phyloP scores from a whole-genome alignment of 2,113 vertebrate species.

The Gallinago media region DNA sequence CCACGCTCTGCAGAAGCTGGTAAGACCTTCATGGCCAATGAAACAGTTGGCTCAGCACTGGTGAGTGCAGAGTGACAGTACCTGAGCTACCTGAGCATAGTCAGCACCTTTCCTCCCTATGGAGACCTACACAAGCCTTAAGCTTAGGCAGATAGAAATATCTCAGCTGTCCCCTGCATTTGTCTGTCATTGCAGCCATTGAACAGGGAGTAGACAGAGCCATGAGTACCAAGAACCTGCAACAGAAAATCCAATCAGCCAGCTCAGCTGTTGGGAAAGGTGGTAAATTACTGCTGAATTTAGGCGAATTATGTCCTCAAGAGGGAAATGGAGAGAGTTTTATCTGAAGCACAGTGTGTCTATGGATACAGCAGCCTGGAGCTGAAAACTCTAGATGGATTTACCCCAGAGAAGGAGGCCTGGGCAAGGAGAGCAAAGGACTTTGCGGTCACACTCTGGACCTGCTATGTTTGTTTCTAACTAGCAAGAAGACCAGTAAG shows the following conservation, averaged over 20 bases:
- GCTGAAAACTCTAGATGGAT: neutral
- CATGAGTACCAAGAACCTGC: neutral
- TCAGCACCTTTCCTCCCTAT: neutral
- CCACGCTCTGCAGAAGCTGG: neutral
- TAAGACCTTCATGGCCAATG: neutral
- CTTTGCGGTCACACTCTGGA: rapidly evolving
- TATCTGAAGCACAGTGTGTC: neutral
- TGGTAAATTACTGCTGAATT: neutral
- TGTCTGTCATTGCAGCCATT: neutral
- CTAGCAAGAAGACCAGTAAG: neutral
- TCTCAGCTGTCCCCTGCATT: neutral
- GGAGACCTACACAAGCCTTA: neutral
- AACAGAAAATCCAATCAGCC: neutral
- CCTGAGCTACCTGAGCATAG: neutral
- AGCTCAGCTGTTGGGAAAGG: neutral
- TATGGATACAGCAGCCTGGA: neutral
- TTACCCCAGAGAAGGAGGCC: neutral
- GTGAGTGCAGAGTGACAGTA: neutral
- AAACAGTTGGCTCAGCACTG: neutral
- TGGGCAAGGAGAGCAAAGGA: neutral
- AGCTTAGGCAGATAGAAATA: neutral
- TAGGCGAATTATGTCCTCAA: neutral
- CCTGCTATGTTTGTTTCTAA: neutral
- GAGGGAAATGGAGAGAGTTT: neutral
- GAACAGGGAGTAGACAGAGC: neutral